phyloP scores from a whole-genome alignment of 2,113 vertebrate species.

The Anguilla japonica region DNA sequence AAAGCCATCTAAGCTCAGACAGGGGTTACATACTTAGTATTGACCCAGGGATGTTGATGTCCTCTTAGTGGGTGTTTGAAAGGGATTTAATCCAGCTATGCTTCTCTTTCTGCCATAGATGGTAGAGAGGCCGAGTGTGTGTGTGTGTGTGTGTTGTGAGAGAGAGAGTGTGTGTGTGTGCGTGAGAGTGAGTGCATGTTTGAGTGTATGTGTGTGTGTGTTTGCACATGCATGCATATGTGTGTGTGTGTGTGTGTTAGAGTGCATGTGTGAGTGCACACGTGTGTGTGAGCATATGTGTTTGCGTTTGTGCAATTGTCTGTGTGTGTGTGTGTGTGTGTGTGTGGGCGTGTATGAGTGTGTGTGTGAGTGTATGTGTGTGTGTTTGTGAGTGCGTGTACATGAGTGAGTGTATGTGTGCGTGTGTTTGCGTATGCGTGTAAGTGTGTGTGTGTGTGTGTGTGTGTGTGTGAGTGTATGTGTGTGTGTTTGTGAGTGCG shows the following conservation, averaged over 20 bases:
- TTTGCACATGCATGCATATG: slow-evolving; percentile 6
- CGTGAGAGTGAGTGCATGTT: slow-evolving; percentile 24
- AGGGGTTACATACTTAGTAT: slow-evolving; percentile 4
- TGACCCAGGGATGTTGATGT: not conserved
- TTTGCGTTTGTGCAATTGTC: not conserved
- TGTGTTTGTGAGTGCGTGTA: too few relatives aligned
- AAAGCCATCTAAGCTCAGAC: not conserved
- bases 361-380: not conserved
- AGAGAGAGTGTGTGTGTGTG: not conserved
- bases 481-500: slow-evolving; percentile 19
- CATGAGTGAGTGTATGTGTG: not conserved
- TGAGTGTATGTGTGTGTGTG: slow-evolving; percentile 7
- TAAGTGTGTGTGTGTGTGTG: slow-evolving; percentile 1
- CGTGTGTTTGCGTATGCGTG: too few relatives aligned
- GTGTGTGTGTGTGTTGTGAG: not conserved
- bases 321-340: not conserved
- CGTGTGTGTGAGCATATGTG: too few relatives aligned
- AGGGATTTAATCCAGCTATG: not conserved
- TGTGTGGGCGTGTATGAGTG: too few relatives aligned
- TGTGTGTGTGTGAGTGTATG: too few relatives aligned
- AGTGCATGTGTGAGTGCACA: not conserved
- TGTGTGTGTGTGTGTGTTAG: slow-evolving; percentile 9
- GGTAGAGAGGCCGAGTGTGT: not conserved
- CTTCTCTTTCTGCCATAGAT: not conserved
- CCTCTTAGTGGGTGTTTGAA: not conserved